Base-by-base conservation (phyloP, 2,113 vertebrate species). In the Podilymbus podiceps region DNA sequence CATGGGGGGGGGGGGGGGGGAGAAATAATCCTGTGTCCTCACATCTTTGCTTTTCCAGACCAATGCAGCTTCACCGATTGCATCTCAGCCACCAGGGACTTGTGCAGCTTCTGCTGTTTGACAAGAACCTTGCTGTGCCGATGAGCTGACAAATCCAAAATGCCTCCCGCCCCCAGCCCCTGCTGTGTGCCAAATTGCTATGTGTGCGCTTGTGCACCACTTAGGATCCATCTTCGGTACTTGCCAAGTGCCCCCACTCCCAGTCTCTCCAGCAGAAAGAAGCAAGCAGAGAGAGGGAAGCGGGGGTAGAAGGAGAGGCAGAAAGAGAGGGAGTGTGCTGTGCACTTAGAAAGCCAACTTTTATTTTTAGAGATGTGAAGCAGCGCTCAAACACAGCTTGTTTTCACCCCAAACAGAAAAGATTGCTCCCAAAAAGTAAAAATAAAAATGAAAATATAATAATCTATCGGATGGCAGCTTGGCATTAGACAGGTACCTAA, bases 111-210 rank as follows among this genome's bases (percentile, higher is more conserved):
- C 76, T 94, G 92, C 80, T 92, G 73, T 72, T 92, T 96, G 92
- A 96, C 92, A 96, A 80, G 95, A 95, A 76, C 22, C 90, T 96
- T 42, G 92, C 89, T 95, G 94, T 95, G 94, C 80, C 28, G 19
- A 96, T 28, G 91, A 95, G 91, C 95, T 97, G 95, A 96, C 94
- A 95, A 97, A 97, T 88, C 89, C 95, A 95, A 94, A 95, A 84
- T 92, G 86, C 86, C 89, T 89, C 81, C 95, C 55, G 4, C 94
- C 93, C 76, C 82, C 91, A 62, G 93, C 42, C 77, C 92, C 94
- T 89, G 95, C 95, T 95, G 97, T 27, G 89, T 95, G 89, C 96
- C 92, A 96, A 95, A 97, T 97, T 97, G 91, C 90, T 95, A 21
- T 89, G 86, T 91, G 88, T 72, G 80, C 1, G 5, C 62, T 84